phyloP scores from a whole-genome alignment of 2,888 invertebrate species.

The Automeris io region DNA sequence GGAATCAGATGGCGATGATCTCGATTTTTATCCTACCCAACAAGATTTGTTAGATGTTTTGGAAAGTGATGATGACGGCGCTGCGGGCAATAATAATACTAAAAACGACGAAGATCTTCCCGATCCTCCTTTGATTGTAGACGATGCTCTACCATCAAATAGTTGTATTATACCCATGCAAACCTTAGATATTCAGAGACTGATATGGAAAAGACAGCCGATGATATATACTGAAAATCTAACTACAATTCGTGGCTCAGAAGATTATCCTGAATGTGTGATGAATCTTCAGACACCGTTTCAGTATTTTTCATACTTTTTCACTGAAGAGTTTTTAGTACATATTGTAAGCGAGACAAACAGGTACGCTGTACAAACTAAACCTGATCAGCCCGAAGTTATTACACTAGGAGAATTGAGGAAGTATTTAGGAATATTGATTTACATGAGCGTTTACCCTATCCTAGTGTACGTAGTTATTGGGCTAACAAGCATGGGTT shows the following conservation, averaged over 20 bases:
- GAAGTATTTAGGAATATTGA: constrained; percentile 11
- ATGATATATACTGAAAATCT: no score
- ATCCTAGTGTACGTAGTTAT: constrained; percentile 10
- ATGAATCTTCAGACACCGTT: constrained; percentile 16
- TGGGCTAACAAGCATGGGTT: no score
- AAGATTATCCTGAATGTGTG: constrained; percentile 14
- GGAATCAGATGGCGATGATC: constrained; percentile 14
- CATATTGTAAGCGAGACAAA: constrained; percentile 14
- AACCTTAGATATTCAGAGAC: no score
- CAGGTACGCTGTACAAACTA: constrained; percentile 13
- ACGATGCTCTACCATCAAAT: no score
- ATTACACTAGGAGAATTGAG: constrained; percentile 9
- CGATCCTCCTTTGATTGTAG: constrained; percentile 12
- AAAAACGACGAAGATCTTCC: constrained; percentile 2
- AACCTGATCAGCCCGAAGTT: constrained; percentile 12
- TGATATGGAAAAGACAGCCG: no score
- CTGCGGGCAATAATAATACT: not conserved
- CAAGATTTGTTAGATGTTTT: constrained; percentile 12
- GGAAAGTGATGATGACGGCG: constrained; percentile 8
- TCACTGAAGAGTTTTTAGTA: constrained; percentile 13
- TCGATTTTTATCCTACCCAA: constrained; percentile 14
- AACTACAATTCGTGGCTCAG: no score
- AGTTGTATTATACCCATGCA: no score
- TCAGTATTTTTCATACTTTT: constrained; percentile 14
- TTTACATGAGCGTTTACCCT: constrained; percentile 11